phyloP scores from a whole-genome alignment of 1,140 invertebrate genomes.

The Panonychus citri region DNA sequence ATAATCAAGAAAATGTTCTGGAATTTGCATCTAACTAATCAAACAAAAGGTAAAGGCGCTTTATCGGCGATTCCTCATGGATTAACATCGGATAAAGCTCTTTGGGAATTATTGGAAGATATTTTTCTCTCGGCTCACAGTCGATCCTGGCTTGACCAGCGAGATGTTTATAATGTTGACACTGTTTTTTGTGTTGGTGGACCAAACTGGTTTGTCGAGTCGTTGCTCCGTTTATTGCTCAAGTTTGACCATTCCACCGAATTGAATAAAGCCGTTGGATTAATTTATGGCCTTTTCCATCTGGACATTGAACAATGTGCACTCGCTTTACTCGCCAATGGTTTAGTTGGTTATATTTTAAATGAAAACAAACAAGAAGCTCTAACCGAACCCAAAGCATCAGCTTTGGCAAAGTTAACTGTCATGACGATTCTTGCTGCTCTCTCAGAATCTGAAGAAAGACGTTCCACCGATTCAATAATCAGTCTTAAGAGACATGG shows the following conservation, averaged over 20 bases:
- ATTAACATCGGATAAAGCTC: conserved; percentile 10
- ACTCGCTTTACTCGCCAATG: conserved; percentile 33
- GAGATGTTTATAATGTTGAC: conserved; percentile 49
- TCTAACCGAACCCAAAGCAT: conserved; percentile 24
- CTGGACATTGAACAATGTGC: conserved; percentile 67
- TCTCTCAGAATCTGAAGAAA: conserved; percentile 15
- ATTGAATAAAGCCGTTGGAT: conserved; percentile 46
- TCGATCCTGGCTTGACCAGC: conserved; percentile 55
- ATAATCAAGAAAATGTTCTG: conserved; percentile 67
- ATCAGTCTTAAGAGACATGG: not conserved
- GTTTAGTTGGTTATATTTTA: conserved; percentile 22
- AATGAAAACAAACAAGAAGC: conserved; percentile 14
- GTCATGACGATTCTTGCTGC: conserved; percentile 24
- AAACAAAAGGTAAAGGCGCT: conserved; percentile 27
- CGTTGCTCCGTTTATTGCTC: conserved; percentile 38
- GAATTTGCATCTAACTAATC: conserved; percentile 35
- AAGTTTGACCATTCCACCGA: conserved; percentile 28
- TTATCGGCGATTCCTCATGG: conserved; percentile 10
- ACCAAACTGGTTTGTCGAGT: conserved; percentile 58
- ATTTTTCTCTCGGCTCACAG: conserved; percentile 42
- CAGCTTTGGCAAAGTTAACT: conserved; percentile 23
- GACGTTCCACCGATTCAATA: not conserved
- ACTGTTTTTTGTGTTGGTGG: conserved; percentile 63
- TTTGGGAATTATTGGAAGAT: conserved; percentile 40
- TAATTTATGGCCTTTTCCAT: conserved; percentile 62